Evolutionary conservation across 37 sponge, comb jelly and placozoan species (phyloP).

Genomic region (Ephydatia muelleri): DNA sequence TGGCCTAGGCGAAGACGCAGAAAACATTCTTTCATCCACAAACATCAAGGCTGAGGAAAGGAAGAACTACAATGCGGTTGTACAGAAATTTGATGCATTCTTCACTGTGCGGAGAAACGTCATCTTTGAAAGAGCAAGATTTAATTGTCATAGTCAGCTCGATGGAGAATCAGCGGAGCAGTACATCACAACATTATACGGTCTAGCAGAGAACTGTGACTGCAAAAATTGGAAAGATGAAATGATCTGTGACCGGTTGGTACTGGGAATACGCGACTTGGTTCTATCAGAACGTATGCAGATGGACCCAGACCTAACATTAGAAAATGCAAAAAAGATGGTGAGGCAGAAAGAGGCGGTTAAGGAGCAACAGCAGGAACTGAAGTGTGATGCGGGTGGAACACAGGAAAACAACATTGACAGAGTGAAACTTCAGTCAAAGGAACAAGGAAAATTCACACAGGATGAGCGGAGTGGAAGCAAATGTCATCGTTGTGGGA

Average conservation of each 20-base stretch:
- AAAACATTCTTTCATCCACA: conserved; percentile 12
- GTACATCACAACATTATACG: conserved; percentile 19
- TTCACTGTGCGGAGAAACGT: not conserved
- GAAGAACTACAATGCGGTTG: not conserved
- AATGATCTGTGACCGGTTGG: conserved; percentile 20
- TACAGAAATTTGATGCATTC: conserved; percentile 6
- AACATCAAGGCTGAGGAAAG: not conserved
- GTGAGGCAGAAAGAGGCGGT: conserved; percentile 6
- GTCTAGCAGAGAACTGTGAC: conserved; percentile 12
- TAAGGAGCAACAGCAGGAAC: not conserved
- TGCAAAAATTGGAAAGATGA: conserved; percentile 5
- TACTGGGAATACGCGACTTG: conserved; percentile 7
- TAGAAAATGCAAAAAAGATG: conserved; percentile 27
- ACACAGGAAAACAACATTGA: not conserved
- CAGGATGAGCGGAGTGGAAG: not conserved
- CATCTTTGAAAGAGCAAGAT: conserved; percentile 9
- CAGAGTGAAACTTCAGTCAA: not conserved
- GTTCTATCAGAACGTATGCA: conserved; percentile 8
- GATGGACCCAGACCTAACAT: conserved; percentile 16
- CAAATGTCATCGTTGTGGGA: conserved; percentile 16
- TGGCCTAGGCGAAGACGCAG: conserved; percentile 19
- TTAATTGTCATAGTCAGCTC: not conserved
- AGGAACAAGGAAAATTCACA: not conserved
- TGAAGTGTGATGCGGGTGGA: not conserved
- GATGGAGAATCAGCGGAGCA: conserved; percentile 19